A percentile compares a stretch with the other conserved stretches of the same genome.
Conservation (phyloP, 2,888 invertebrate species). For the Masnerella sp. region DNA sequence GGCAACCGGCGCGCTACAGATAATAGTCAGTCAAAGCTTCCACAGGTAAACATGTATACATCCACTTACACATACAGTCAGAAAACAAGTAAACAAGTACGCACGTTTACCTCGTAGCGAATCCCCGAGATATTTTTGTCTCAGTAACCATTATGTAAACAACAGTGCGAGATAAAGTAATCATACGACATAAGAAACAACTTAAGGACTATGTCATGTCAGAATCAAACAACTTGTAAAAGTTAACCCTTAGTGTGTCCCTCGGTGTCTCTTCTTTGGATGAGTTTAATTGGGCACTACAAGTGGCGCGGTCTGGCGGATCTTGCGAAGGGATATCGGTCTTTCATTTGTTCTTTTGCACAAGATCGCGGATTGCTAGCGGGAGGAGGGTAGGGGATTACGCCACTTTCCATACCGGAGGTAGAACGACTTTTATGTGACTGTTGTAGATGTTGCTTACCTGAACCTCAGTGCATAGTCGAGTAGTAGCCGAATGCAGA, state of each 20-base stretch:
- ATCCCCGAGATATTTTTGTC: constrained; percentile 25
- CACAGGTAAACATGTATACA: constrained; percentile 44
- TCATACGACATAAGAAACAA: too few species aligned
- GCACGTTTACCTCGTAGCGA: constrained; percentile 46
- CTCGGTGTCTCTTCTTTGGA: constrained; percentile 36
- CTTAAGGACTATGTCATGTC: too few species aligned
- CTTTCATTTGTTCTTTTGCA: constrained; percentile 28
- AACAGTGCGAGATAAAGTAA: too few species aligned
- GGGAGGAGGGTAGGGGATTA: constrained; percentile 23
- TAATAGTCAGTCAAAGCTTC: constrained; percentile 57
- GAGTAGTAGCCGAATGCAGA: constrained; percentile 21
- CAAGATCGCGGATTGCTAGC: constrained; percentile 9
- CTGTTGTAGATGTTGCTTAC: constrained; percentile 54
- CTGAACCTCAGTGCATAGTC: constrained; percentile 26
- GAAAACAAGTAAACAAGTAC: constrained; percentile 24
- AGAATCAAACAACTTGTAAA: too few species aligned
- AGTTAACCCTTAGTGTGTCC: too few species aligned
- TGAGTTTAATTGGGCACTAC: constrained; percentile 14
- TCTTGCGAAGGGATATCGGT: constrained; percentile 14
- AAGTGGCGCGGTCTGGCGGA: constrained; percentile 39
- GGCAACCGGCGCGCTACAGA: constrained; percentile 35
- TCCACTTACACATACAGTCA: constrained; percentile 18
- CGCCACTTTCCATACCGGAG: constrained; percentile 47
- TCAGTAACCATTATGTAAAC: too few species aligned
- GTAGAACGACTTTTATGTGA: constrained; percentile 52